phyloP scores from a whole-genome alignment of 2,797 vertebrate species.

The Melanotaenia nigrans region DNA sequence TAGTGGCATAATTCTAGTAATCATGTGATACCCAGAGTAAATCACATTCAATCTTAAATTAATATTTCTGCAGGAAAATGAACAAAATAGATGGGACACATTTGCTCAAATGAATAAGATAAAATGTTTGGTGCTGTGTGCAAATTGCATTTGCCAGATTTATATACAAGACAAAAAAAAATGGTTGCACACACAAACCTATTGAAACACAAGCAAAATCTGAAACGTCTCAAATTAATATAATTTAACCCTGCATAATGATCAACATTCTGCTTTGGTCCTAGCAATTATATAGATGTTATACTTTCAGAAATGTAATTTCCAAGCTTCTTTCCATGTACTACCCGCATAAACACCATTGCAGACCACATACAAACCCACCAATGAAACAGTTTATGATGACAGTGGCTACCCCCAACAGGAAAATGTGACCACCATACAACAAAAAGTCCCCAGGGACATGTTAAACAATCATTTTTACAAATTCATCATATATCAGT shows the following conservation, averaged over 20 bases:
- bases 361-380: too few relatives aligned
- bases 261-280: neutral
- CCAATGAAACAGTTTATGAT: too few relatives aligned
- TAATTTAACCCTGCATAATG: too few relatives aligned
- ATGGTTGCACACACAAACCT: conserved; percentile 13
- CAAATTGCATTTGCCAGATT: conserved; percentile 31
- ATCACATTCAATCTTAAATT: conserved; percentile 49
- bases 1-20: conserved; percentile 51
- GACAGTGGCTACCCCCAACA: too few relatives aligned
- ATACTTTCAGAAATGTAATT: neutral
- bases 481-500: too few relatives aligned
- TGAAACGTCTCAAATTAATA: too few relatives aligned
- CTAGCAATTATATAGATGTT: neutral
- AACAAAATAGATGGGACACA: conserved; percentile 38
- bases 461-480: too few relatives aligned
- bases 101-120: conserved; percentile 41
- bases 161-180: conserved; percentile 20
- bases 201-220: too few relatives aligned
- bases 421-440: too few relatives aligned
- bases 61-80: conserved; percentile 47
- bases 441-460: neutral
- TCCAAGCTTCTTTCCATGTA: too few relatives aligned
- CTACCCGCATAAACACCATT: too few relatives aligned
- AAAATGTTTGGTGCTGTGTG: conserved; percentile 30
- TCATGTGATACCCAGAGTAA: conserved; percentile 39